A percentile compares a stretch with the other conserved stretches of the same genome.
Conservation (phyloP, 2,888 invertebrate species). For the Drosophila barbarae region DNA sequence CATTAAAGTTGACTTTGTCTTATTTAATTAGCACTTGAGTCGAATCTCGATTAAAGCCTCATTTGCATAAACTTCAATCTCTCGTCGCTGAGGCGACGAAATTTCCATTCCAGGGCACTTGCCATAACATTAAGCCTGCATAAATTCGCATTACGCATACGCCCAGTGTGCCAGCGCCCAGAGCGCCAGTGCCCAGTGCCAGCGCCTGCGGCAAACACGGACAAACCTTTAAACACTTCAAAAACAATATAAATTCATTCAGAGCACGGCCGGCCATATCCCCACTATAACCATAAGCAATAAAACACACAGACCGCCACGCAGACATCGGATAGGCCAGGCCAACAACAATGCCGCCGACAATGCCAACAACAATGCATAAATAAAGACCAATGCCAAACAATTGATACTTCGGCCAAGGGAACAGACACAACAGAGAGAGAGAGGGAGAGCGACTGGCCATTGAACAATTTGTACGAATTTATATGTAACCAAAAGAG, state of each 20-base stretch:
- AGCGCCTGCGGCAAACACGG: conserved; percentile 32
- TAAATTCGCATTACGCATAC: conserved; percentile 47
- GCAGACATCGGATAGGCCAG: conserved; percentile 48
- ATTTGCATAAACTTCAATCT: conserved; percentile 34
- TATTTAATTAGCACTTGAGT: conserved; percentile 38
- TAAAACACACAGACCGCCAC: conserved; percentile 47
- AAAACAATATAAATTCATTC: conserved; percentile 71
- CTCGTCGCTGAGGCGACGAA: conserved; percentile 38
- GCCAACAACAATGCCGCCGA: conserved; percentile 32
- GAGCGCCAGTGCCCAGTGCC: conserved; percentile 1
- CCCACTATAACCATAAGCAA: conserved; percentile 59
- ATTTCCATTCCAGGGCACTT: conserved; percentile 35
- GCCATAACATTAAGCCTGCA: conserved; percentile 43
- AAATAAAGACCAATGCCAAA: conserved; percentile 63
- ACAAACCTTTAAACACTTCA: conserved; percentile 60
- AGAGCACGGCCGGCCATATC: conserved; percentile 44
- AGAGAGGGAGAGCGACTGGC: conserved; percentile 31
- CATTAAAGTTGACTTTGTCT: conserved; percentile 28
- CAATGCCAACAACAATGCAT: conserved; percentile 45
- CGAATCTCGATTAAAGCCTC: conserved; percentile 23
- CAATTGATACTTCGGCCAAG: conserved; percentile 65
- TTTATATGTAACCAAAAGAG: conserved; percentile 40
- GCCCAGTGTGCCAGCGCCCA: conserved; percentile 22
- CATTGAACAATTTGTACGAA: conserved; percentile 56
- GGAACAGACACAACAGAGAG: too few species aligned